Percentiles rank a stretch among this genome's conserved stretches.
These are phyloP conservation scores for Zoanthus sociatus DNA, from an alignment of 92 coral and sea anemone species.

Conservation along the genomic window DNA sequence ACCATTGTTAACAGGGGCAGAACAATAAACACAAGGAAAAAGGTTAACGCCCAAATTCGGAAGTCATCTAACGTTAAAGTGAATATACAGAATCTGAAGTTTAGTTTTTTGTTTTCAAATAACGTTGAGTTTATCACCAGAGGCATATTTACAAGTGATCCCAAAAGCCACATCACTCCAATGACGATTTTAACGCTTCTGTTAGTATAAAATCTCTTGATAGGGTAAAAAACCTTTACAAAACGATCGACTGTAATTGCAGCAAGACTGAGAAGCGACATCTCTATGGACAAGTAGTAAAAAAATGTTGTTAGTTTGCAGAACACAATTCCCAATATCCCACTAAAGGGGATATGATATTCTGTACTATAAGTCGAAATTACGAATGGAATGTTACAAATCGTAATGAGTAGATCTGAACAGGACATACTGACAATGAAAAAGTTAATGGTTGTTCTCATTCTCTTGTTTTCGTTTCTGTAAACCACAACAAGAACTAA, in stretches of 20 bases:
- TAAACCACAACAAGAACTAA: no score
- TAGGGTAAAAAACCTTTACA: constrained; percentile 44
- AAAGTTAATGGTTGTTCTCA: no score
- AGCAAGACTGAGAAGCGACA: constrained; percentile 27
- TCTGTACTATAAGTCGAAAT: constrained; percentile 28
- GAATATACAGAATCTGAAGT: background rate
- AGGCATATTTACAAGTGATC: background rate
- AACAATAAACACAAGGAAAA: constrained; percentile 41
- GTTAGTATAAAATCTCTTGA: background rate
- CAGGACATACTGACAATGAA: constrained; percentile 57
- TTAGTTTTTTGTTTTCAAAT: background rate
- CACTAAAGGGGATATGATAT: no score
- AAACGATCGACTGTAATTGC: background rate
- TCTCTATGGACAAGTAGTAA: background rate
- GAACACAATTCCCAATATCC: no score
- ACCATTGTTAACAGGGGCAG: background rate
- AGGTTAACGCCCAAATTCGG: background rate
- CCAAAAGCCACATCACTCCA: no score
- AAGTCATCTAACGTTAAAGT: background rate
- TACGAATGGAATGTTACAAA: no score
- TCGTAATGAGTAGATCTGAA: background rate
- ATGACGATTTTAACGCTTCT: background rate
- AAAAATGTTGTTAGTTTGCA: no score
- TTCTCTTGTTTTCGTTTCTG: no score
- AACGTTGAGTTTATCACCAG: constrained; percentile 11